A percentile compares a stretch with the other conserved stretches of the same genome.
These are phyloP conservation scores for Parnassius mnemosyne DNA, from an alignment of 2,888 invertebrate species.

Conservation along the genomic window DNA sequence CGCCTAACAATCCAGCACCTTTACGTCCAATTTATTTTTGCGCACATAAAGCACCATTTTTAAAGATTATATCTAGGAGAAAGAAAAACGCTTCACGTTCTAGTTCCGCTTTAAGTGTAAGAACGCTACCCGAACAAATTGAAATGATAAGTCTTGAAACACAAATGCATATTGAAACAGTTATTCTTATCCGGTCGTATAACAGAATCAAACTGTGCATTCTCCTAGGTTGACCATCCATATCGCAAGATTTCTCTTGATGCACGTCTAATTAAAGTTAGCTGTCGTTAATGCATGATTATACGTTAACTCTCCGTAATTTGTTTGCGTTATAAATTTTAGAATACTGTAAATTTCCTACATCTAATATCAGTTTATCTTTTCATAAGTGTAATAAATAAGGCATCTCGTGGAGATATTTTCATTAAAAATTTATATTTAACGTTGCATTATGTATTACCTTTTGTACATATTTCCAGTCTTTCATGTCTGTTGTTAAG, in stretches of 20 bases:
- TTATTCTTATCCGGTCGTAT: slow-evolving; percentile 36
- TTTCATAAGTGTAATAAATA: slow-evolving; percentile 1
- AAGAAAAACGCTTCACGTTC: slow-evolving; percentile 31
- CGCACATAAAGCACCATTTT: slow-evolving; percentile 5
- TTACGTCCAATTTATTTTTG: slow-evolving; percentile 12
- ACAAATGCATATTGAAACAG: slow-evolving; percentile 24
- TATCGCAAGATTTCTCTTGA: slow-evolving; percentile 54
- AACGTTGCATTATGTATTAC: too few species aligned
- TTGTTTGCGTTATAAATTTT: slow-evolving; percentile 7
- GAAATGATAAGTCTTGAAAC: slow-evolving; percentile 26
- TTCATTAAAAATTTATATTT: not conserved
- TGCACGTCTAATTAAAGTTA: slow-evolving; percentile 17
- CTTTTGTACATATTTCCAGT: too few species aligned
- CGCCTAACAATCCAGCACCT: not conserved
- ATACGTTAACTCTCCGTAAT: slow-evolving; percentile 11
- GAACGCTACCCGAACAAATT: slow-evolving; percentile 30
- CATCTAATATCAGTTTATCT: slow-evolving; percentile 11
- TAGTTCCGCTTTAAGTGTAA: slow-evolving; percentile 32
- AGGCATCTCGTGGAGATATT: not conserved
- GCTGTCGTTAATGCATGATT: slow-evolving; percentile 15
- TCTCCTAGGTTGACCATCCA: slow-evolving; percentile 54
- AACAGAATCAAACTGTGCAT: slow-evolving; percentile 46
- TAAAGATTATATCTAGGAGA: slow-evolving; percentile 15
- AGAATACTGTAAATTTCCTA: slow-evolving; percentile 18
- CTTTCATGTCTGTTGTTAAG: too few species aligned